Evolutionary conservation across 2,888 invertebrate species (phyloP).

Genomic region (Platynereis dumerilii): DNA sequence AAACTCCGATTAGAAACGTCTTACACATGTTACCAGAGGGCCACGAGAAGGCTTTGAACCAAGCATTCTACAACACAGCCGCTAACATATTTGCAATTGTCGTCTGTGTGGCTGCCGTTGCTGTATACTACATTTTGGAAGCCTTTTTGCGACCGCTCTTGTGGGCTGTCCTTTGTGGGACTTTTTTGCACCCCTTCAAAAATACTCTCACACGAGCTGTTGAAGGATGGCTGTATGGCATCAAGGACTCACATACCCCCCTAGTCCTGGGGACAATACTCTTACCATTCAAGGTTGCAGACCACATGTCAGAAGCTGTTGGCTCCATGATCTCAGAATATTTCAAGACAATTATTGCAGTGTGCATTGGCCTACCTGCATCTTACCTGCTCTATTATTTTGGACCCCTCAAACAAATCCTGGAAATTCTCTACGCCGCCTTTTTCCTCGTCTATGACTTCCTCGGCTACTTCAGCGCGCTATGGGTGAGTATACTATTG

Average conservation of each 20-base stretch:
- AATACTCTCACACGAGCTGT: constrained; percentile 77
- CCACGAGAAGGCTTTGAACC: constrained; percentile 85
- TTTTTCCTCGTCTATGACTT: constrained; percentile 51
- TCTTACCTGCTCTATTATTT: constrained; percentile 75
- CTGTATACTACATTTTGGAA: constrained; percentile 70
- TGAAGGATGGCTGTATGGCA: constrained; percentile 73
- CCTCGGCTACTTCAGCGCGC: constrained; percentile 56
- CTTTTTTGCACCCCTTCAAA: constrained; percentile 95
- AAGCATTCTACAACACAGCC: constrained; percentile 87
- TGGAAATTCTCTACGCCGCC: constrained; percentile 40
- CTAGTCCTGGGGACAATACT: constrained; percentile 63
- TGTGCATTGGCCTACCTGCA: constrained; percentile 65
- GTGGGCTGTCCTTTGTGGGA: constrained; percentile 97
- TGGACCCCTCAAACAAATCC: constrained; percentile 68
- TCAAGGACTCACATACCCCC: constrained; percentile 62
- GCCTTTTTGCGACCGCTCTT: constrained; percentile 92
- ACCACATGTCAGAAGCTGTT: constrained; percentile 77
- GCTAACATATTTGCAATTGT: constrained; percentile 78
- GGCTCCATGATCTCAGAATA: constrained; percentile 76
- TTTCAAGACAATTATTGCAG: constrained; percentile 69
- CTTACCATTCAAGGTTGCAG: constrained; percentile 72
- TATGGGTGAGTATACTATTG: constrained; percentile 53
- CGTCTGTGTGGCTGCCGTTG: constrained; percentile 68
- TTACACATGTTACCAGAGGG: constrained; percentile 48
- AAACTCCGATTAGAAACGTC: constrained; percentile 49